Conservation (phyloP, 2,797 vertebrate genomes). For the Rhinella marina region DNA sequence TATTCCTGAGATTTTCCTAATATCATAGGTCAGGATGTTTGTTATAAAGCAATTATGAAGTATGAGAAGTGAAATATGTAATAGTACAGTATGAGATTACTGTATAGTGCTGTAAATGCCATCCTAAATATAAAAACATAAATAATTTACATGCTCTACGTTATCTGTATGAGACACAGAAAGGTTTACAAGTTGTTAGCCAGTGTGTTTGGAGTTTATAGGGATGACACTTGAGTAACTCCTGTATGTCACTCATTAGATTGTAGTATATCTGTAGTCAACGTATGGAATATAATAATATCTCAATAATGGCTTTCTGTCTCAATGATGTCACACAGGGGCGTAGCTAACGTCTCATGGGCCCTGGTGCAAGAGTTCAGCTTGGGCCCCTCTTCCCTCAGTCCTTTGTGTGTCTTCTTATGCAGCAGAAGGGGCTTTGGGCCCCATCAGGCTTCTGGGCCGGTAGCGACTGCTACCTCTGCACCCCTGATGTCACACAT, state of each 20-base stretch:
- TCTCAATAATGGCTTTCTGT: background rate
- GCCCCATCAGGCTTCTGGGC: too few species aligned
- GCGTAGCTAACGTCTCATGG: too few species aligned
- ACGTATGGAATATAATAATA: background rate
- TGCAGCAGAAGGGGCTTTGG: too few species aligned
- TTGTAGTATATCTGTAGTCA: background rate
- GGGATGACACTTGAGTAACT: background rate
- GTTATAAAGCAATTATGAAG: conserved; percentile 30
- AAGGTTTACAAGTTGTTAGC: background rate
- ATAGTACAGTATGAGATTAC: conserved; percentile 14
- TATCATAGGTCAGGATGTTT: conserved; percentile 26
- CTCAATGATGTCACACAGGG: background rate
- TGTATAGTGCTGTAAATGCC: background rate
- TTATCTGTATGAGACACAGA: conserved; percentile 4
- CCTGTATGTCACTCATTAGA: background rate
- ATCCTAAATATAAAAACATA: conserved; percentile 20
- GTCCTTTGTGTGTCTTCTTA: too few species aligned
- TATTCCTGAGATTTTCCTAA: conserved; percentile 43
- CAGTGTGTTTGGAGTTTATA: background rate
- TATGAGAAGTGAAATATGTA: conserved; percentile 19
- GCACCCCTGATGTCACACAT: background rate
- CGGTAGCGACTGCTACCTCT: too few species aligned
- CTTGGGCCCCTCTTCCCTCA: too few species aligned
- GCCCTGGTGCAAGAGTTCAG: too few species aligned
- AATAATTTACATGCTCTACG: conserved; percentile 16